Evolutionary conservation across 1,140 invertebrate genomes (phyloP).

Genomic region (Samia ricini): DNA sequence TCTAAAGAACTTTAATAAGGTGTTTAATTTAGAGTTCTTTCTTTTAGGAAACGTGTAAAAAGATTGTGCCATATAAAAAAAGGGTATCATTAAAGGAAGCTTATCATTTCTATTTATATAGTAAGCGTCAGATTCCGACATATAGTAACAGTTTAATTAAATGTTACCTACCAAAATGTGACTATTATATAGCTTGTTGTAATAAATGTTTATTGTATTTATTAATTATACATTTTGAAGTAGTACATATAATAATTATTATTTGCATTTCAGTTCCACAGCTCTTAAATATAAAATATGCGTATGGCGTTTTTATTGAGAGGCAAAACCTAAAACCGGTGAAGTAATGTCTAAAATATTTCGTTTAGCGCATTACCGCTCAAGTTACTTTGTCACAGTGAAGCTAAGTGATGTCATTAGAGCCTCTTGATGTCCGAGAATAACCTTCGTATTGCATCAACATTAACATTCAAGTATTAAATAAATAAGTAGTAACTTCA

Average conservation of each 20-base stretch:
- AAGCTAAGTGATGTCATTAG: slow-evolving; percentile 31
- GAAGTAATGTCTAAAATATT: slow-evolving; percentile 18
- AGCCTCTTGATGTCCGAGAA: slow-evolving; percentile 14
- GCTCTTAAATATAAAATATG: neutral
- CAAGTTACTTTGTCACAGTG: slow-evolving; percentile 7
- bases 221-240: no score
- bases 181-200: no score
- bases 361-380: slow-evolving; percentile 12
- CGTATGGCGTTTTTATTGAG: neutral
- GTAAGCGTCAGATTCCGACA: no score
- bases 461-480: neutral
- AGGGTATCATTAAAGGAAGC: no score
- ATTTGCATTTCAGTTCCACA: neutral
- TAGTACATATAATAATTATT: neutral
- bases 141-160: no score
- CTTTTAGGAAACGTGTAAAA: no score
- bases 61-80: no score
- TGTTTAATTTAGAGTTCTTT: no score
- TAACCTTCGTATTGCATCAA: slow-evolving; percentile 17
- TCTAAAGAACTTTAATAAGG: no score
- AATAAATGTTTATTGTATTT: no score
- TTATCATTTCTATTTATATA: no score
- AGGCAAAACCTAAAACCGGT: slow-evolving; percentile 4
- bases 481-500: neutral
- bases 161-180: no score